These are phyloP conservation scores for Halcyon senegalensis DNA, from an alignment of 2,113 vertebrate genomes.

Conservation along the genomic window DNA sequence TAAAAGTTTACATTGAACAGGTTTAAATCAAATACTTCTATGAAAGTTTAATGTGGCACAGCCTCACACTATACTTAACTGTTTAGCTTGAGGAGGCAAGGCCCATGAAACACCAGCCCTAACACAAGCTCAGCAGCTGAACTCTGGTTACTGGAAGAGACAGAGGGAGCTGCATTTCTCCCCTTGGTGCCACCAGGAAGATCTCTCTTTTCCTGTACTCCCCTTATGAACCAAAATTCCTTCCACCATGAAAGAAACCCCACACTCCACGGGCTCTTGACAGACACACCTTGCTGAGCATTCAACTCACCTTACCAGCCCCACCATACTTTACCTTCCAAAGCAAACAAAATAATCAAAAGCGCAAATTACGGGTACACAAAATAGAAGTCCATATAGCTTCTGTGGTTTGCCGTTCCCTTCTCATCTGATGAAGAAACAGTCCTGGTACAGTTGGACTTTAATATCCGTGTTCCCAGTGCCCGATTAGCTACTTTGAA, in stretches of 20 bases:
- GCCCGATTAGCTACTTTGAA: conserved; percentile 11
- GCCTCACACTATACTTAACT: not conserved
- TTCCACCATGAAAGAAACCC: not conserved
- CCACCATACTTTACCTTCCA: not conserved
- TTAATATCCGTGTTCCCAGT: not conserved
- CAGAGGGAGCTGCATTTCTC: not conserved
- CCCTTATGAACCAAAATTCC: not conserved
- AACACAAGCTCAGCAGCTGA: not conserved
- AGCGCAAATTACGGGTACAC: not conserved
- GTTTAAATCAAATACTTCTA: not conserved
- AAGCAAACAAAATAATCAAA: not conserved
- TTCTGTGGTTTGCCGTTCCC: not conserved
- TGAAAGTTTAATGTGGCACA: not conserved
- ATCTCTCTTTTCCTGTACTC: not conserved
- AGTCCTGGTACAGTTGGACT: not conserved
- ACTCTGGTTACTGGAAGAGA: not conserved
- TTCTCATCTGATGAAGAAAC: not conserved
- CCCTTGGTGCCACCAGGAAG: not conserved
- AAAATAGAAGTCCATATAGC: not conserved
- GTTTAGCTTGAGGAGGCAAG: not conserved
- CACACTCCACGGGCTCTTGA: not conserved
- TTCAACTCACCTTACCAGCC: not conserved
- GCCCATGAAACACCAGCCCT: not conserved
- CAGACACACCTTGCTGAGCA: not conserved
- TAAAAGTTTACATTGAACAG: not conserved